Evolutionary conservation across 2,888 invertebrate genomes (phyloP).

Genomic region (Zaprionus bogoriensis): DNA sequence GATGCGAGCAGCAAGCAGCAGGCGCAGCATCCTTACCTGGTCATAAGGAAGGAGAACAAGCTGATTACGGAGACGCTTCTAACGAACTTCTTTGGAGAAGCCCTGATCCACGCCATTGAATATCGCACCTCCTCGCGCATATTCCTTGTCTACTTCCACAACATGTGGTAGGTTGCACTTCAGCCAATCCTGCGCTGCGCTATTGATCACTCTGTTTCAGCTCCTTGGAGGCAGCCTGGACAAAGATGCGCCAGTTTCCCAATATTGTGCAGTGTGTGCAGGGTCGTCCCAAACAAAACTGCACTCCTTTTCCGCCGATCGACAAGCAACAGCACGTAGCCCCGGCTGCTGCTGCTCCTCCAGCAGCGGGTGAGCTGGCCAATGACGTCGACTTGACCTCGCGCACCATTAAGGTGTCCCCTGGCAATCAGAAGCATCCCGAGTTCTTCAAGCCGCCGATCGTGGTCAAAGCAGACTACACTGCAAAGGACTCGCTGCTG

Average conservation of each 20-base stretch:
- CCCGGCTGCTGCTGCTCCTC: not conserved
- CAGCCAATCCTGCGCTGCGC: not conserved
- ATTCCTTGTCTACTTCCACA: constrained; percentile 48
- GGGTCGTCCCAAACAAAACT: constrained; percentile 1
- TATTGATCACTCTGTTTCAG: constrained; percentile 13
- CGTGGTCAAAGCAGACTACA: constrained; percentile 56
- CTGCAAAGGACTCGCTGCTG: constrained; percentile 45
- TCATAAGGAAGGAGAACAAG: constrained; percentile 29
- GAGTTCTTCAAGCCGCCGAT: constrained; percentile 39
- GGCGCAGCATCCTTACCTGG: constrained; percentile 42
- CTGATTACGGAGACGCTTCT: constrained; percentile 25
- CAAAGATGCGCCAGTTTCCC: constrained; percentile 29
- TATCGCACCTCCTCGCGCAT: constrained; percentile 2
- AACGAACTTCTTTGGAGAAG: constrained; percentile 38
- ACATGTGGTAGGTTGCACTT: constrained; percentile 37
- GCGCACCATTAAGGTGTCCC: constrained; percentile 61
- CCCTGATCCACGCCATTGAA: constrained; percentile 24
- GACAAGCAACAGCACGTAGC: not conserved
- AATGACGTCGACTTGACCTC: constrained; percentile 8
- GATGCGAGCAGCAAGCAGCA: not conserved
- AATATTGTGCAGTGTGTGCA: constrained; percentile 20
- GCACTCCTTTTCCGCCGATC: not conserved
- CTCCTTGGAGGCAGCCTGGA: constrained; percentile 37
- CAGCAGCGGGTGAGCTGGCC: not conserved
- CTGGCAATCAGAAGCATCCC: constrained; percentile 57